These are phyloP conservation scores for Laticauda laticaudata DNA, from an alignment of 2,113 vertebrate species.

Conservation along the genomic window DNA sequence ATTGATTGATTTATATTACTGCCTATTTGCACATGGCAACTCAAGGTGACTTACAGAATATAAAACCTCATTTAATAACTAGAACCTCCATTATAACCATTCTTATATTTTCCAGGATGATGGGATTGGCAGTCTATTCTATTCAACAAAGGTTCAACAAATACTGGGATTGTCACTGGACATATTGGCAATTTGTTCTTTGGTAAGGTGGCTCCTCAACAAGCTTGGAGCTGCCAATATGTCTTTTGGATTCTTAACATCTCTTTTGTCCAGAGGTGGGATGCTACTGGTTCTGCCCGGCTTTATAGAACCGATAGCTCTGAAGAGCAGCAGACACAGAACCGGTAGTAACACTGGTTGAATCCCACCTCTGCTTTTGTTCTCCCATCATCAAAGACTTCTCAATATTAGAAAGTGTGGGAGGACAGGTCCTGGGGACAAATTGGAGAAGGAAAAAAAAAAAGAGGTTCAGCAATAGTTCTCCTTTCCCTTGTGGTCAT, in stretches of 20 bases:
- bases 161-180: neutral
- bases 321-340: no score
- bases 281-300: no score
- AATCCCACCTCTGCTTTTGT: no score
- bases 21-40: no score
- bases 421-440: neutral
- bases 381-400: neutral
- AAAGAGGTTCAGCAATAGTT: neutral
- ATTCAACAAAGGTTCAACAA: neutral
- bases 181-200: neutral
- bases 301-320: no score
- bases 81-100: neutral
- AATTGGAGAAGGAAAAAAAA: neutral
- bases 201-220: neutral
- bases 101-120: neutral
- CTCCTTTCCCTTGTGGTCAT: neutral
- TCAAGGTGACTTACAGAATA: no score
- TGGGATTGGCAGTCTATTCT: neutral
- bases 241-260: neutral
- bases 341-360: no score
- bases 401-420: neutral
- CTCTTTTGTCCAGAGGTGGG: neutral
- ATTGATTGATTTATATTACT: no score
- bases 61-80: no score
- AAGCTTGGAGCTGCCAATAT: neutral